Evolutionary conservation across 2,113 vertebrate genomes (phyloP).

Genomic region (Plectropomus leopardus): DNA sequence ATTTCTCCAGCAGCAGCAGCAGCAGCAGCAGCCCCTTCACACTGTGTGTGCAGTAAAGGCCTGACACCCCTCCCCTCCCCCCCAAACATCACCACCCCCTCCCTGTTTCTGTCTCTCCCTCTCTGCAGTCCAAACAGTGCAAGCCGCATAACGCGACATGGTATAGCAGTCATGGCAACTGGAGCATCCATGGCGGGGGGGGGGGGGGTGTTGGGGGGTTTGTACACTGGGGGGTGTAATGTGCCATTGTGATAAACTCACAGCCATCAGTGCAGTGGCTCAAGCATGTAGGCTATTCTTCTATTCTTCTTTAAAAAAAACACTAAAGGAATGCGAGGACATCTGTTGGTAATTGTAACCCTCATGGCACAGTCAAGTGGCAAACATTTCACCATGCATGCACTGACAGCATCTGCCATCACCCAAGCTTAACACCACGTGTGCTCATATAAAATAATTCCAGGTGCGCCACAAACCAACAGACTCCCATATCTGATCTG

Average conservation of each 20-base stretch:
- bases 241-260: constrained; percentile 16
- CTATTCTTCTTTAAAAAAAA: no score
- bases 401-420: constrained; percentile 23
- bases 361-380: neutral
- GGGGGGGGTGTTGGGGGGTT: constrained; percentile 13
- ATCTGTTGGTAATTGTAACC: neutral
- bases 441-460: constrained; percentile 9
- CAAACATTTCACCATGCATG: neutral
- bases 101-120: constrained; percentile 47
- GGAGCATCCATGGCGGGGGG: constrained; percentile 29
- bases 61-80: constrained; percentile 44
- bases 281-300: neutral
- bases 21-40: constrained; percentile 36
- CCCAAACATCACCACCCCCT: constrained; percentile 32
- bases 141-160: constrained; percentile 68
- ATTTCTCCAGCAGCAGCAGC: constrained; percentile 59
- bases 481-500: constrained; percentile 48
- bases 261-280: neutral
- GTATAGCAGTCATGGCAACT: constrained; percentile 61
- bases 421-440: neutral
- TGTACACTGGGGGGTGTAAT: constrained; percentile 3
- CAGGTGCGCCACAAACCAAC: constrained; percentile 51
- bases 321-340: neutral
- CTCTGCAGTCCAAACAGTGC: constrained; percentile 72
- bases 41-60: constrained; percentile 39